A percentile compares a stretch with the other conserved stretches of the same genome.
Evolutionary conservation across 2,113 vertebrate genomes (phyloP).

Genomic region (Aspidoscelis tigris): DNA sequence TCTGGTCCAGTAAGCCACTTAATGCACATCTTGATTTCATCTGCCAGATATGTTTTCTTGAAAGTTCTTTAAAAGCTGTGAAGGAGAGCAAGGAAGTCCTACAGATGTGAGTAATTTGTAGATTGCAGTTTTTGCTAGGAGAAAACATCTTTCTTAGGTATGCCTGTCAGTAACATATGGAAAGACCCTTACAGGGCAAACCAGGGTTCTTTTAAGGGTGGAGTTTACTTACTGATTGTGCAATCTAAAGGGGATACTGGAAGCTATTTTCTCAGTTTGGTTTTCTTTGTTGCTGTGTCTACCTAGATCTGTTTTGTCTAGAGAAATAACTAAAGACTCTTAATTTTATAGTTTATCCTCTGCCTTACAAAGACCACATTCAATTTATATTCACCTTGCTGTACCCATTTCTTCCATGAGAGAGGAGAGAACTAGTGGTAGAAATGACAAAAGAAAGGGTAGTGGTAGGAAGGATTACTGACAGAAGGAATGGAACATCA

Average conservation of each 20-base stretch:
- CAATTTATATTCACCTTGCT: too few relatives aligned
- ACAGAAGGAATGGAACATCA: too few relatives aligned
- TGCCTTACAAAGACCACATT: background rate
- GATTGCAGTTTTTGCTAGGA: background rate
- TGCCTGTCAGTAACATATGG: background rate
- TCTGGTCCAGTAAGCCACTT: conserved; percentile 33
- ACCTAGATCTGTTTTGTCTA: conserved; percentile 11
- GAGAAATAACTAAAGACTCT: background rate
- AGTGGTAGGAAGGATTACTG: too few relatives aligned
- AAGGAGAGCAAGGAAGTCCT: conserved; percentile 7
- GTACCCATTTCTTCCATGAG: too few relatives aligned
- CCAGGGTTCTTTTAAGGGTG: background rate
- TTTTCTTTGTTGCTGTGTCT: background rate
- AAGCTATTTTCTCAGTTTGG: background rate
- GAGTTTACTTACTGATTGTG: background rate
- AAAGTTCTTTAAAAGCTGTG: conserved; percentile 8
- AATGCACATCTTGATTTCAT: conserved; percentile 25
- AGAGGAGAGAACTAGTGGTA: too few relatives aligned
- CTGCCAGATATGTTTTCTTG: conserved; percentile 7
- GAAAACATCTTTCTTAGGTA: conserved; percentile 14
- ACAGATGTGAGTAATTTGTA: conserved; percentile 15
- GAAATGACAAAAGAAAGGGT: too few relatives aligned
- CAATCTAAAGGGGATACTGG: background rate
- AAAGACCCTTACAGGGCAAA: background rate
- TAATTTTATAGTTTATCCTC: background rate